Evolutionary conservation across 2,113 vertebrate genomes (phyloP), one percentile per base, ranked within the genome.

Genomic region (Pseudonaja textilis): DNA sequence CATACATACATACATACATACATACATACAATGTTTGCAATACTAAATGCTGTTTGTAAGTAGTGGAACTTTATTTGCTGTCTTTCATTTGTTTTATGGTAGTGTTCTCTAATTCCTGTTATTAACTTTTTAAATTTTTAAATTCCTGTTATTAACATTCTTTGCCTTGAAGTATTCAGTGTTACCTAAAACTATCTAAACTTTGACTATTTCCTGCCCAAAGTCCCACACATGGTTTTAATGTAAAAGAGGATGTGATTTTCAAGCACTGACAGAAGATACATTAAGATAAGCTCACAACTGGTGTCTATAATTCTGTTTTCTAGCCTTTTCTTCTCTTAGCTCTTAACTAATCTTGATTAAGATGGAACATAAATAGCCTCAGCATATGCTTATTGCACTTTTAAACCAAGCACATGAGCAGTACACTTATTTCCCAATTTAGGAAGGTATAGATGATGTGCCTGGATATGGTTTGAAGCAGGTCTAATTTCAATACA

Each of bases 401-500:
- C 74, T 93, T 95, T 94, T 95, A 95, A 88, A 95, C 93, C 0
- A 14, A 93, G 50, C 94, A 93, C 57, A 85, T 93, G 93, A 91
- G 0, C 89, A 59, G 39, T 29, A 81, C 90, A 89, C n/a, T 93
- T 91, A 29, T 50, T 91, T 55, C 45, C 52, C 57, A 93, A 93
- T 94, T 90, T 91, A 87, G 92, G 95, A 96, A 89, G 88, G 91
- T 93, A 92, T 93, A 93, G 92, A 93, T 95, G 93, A 91, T 95
- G 88, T 94, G 50, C 42, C 94, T 94, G 92, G 91, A 95, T 95
- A 81, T 93, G 92, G 95, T 95, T 95, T 94, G 93, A 93, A 95
- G 94, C 92, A 93, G 91, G 95, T 94, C 96, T 81, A 94, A 94
- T 96, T 96, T 95, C 94, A 95, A 92, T 54, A 64, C 88, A 94